Conservation (phyloP, 2,888 invertebrate genomes). For the Coleophora flavipennella region DNA sequence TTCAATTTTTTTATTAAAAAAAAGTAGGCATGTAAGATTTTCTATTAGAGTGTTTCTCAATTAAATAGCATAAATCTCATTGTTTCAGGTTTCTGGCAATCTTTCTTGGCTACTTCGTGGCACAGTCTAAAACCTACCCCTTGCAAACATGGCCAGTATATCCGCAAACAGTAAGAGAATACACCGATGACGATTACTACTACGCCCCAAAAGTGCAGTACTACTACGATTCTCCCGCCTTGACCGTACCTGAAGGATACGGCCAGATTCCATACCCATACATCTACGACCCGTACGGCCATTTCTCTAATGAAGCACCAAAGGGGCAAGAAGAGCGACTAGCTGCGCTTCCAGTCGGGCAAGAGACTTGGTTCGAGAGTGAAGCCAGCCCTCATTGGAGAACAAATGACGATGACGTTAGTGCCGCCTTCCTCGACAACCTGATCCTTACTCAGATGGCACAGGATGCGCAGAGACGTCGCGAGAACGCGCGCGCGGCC, state of each 20-base stretch:
- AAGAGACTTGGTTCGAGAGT: constrained; percentile 77
- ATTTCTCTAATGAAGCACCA: constrained; percentile 72
- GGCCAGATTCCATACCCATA: constrained; percentile 56
- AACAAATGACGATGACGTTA: constrained; percentile 64
- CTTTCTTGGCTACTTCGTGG: constrained; percentile 63
- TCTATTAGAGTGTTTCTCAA: not conserved
- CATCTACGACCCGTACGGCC: constrained; percentile 62
- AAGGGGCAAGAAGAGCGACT: constrained; percentile 75
- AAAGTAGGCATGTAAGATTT: too few relatives aligned
- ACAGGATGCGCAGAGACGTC: constrained; percentile 67
- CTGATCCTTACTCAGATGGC: constrained; percentile 78
- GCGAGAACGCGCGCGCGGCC: constrained; percentile 59
- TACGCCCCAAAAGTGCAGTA: constrained; percentile 68
- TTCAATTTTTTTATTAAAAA: too few relatives aligned
- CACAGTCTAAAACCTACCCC: constrained; percentile 54
- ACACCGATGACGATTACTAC: constrained; percentile 70
- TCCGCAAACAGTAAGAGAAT: constrained; percentile 66
- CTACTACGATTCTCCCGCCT: constrained; percentile 48
- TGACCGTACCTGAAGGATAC: constrained; percentile 49
- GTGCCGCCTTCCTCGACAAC: constrained; percentile 78
- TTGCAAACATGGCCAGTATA: constrained; percentile 62
- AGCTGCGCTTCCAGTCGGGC: constrained; percentile 75
- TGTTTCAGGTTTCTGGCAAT: constrained; percentile 51
- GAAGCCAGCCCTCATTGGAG: constrained; percentile 59
- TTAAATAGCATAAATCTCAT: constrained; percentile 8